Conservation (phyloP, 2,113 vertebrate species). For the Coptodon bakossiorum region DNA sequence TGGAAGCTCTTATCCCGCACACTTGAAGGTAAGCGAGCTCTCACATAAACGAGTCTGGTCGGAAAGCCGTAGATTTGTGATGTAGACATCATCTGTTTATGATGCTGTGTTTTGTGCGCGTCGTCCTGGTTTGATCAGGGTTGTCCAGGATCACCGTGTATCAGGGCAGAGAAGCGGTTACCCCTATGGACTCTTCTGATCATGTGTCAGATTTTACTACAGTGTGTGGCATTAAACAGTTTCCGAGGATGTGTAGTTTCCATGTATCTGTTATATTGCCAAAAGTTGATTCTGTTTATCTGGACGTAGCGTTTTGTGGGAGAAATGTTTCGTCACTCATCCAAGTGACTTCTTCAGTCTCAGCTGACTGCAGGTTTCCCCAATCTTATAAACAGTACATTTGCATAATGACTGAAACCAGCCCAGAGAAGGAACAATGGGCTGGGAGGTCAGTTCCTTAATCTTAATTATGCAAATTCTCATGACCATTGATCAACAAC, state of each 20-base stretch:
- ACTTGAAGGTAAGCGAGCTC: slow-evolving; percentile 82
- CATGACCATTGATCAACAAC: fast-evolving
- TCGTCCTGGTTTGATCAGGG: not conserved
- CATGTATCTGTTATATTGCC: not conserved
- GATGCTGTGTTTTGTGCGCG: not conserved
- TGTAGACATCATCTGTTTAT: not conserved
- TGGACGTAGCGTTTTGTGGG: not conserved
- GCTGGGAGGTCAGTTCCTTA: not conserved
- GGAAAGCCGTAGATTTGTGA: not conserved
- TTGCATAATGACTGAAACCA: not conserved
- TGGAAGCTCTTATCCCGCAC: slow-evolving; percentile 90
- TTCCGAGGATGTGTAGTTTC: not conserved
- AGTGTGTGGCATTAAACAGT: not conserved
- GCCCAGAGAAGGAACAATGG: not conserved
- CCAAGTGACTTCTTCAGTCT: not conserved
- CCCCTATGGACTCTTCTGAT: not conserved
- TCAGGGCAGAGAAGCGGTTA: not conserved
- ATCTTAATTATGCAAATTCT: not conserved
- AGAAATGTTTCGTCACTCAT: not conserved
- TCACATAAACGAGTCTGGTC: fast-evolving
- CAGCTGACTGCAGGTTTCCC: not conserved
- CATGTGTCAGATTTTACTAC: not conserved
- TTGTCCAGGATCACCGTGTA: not conserved
- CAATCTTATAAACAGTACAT: not conserved
- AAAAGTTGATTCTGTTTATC: not conserved